These are phyloP conservation scores for Caenorhabditis afra DNA, from an alignment of 2,888 invertebrate genomes.

Conservation along the genomic window DNA sequence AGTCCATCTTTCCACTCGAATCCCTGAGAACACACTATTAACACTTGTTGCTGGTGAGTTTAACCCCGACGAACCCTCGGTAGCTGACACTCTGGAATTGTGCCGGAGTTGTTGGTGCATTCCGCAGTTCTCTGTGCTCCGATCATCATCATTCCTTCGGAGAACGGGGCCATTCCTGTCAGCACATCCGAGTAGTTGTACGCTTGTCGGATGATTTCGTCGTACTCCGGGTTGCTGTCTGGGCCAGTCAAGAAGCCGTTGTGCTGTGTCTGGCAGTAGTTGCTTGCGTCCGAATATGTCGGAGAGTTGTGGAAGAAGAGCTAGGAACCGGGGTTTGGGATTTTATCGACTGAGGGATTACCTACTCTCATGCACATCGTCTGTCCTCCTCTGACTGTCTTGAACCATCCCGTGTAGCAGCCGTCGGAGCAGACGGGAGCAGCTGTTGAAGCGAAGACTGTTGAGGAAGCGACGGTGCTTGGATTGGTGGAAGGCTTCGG, in stretches of 20 bases:
- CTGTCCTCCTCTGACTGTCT: constrained; percentile 14
- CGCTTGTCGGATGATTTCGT: constrained; percentile 21
- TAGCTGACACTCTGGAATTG: constrained; percentile 6
- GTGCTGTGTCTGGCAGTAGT: constrained; percentile 8
- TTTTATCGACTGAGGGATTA: too few relatives aligned
- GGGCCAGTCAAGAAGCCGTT: constrained; percentile 23
- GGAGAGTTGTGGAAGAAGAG: constrained; percentile 7
- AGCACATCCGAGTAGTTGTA: constrained; percentile 21
- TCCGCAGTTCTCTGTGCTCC: constrained; percentile 11
- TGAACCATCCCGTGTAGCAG: constrained; percentile 12
- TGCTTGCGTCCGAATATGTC: constrained; percentile 7
- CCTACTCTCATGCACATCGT: constrained; percentile 9
- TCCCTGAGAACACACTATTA: too few relatives aligned
- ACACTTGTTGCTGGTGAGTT: not conserved
- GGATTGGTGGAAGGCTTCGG: not conserved
- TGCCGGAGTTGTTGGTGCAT: constrained; percentile 1
- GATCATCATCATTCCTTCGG: constrained; percentile 24
- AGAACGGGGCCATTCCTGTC: constrained; percentile 12
- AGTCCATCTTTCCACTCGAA: constrained; percentile 51
- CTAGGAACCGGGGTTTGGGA: too few relatives aligned
- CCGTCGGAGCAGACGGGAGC: not conserved
- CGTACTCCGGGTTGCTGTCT: constrained; percentile 22
- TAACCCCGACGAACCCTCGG: constrained; percentile 5
- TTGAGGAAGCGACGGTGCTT: not conserved
- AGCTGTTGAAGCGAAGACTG: not conserved